Conservation (phyloP, 2,113 vertebrate genomes). For the Syngnathus typhle region DNA sequence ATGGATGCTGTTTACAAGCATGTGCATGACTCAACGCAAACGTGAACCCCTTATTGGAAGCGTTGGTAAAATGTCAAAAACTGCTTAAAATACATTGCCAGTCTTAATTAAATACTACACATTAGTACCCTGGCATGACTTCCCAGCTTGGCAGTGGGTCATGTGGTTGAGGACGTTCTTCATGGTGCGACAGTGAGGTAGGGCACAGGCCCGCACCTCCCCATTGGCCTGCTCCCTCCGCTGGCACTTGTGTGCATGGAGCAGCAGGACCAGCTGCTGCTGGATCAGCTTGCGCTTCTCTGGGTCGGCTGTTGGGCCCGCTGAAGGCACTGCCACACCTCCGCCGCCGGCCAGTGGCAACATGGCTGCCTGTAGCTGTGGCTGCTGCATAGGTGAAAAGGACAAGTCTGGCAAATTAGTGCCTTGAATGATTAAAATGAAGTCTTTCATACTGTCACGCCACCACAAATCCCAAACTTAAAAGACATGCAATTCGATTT, state of each 20-base stretch:
- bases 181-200: conserved; percentile 96
- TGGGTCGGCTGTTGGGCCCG: conserved; percentile 91
- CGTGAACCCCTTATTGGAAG: too few species aligned
- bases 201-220: conserved; percentile 87
- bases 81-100: neutral
- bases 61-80: neutral
- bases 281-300: conserved; percentile 99
- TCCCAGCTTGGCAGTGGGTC: conserved; percentile 97
- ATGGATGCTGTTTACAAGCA: too few species aligned
- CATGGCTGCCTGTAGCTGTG: conserved; percentile 81
- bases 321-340: conserved; percentile 79
- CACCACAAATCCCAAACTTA: neutral
- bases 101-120: neutral
- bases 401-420: neutral
- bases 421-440: neutral
- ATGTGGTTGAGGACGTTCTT: conserved; percentile 99
- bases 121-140: conserved; percentile 93
- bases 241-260: conserved; percentile 98
- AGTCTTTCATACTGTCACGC: neutral
- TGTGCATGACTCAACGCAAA: too few species aligned
- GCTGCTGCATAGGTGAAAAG: conserved; percentile 36
- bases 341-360: conserved; percentile 70
- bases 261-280: conserved; percentile 97
- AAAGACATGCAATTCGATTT: neutral
- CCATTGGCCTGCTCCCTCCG: conserved; percentile 93